Conservation (phyloP, 2,888 invertebrate species). For the Drosophila suboccidentalis region DNA sequence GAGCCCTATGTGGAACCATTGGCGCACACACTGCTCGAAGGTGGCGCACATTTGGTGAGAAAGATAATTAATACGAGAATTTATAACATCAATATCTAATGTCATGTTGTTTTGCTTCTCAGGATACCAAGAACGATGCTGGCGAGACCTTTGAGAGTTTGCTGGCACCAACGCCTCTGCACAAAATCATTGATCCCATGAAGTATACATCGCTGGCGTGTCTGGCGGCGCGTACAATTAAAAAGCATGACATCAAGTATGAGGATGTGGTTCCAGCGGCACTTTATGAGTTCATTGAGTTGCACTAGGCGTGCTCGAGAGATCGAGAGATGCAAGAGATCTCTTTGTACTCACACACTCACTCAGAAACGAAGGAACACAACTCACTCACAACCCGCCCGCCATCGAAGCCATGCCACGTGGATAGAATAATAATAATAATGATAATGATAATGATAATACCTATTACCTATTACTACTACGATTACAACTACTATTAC, state of each 20-base stretch:
- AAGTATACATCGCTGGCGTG: conserved; percentile 93
- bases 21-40: conserved; percentile 90
- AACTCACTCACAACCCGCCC: conserved; percentile 50
- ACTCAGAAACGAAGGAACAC: conserved; percentile 13
- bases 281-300: conserved; percentile 86
- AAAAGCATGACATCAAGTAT: conserved; percentile 89
- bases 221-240: conserved; percentile 93
- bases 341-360: conserved; percentile 10
- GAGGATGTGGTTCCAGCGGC: conserved; percentile 87
- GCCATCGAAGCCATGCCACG: conserved; percentile 68
- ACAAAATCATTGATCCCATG: conserved; percentile 91
- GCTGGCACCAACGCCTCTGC: conserved; percentile 88
- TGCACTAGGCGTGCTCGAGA: conserved; percentile 76
- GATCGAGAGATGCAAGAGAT: conserved; percentile 14
- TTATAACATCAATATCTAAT: neutral
- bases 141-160: conserved; percentile 92
- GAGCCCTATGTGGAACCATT: conserved; percentile 90
- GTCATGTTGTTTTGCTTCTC: neutral
- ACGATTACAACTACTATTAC: conserved; percentile 49
- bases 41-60: conserved; percentile 89
- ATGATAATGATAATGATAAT: conserved; percentile 25
- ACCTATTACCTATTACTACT: conserved; percentile 24
- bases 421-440: conserved; percentile 37
- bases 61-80: too few relatives aligned
- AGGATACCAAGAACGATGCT: conserved; percentile 90